phyloP scores from a whole-genome alignment of 2,113 vertebrate genomes.

The Mellivora capensis region DNA sequence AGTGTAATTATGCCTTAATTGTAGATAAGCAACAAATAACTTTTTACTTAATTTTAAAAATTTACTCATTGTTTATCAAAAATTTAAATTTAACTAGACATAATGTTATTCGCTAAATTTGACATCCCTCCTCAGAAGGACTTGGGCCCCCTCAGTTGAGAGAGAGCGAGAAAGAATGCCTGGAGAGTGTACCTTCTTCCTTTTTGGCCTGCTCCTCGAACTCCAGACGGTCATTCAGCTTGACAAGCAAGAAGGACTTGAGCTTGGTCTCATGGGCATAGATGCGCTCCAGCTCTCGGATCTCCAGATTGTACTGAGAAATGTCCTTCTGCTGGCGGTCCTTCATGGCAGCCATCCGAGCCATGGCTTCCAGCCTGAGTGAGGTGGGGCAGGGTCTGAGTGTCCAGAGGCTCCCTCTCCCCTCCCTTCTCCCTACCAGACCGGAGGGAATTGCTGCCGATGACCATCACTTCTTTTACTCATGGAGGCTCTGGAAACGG shows the following conservation, averaged over 20 bases:
- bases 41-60: neutral
- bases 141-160: neutral
- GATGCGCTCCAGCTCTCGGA: conserved; percentile 69
- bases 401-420: neutral
- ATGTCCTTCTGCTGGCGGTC: conserved; percentile 73
- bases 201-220: conserved; percentile 69
- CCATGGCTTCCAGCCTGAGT: conserved; percentile 75
- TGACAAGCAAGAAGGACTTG: conserved; percentile 76
- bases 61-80: neutral
- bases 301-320: conserved; percentile 69
- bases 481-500: neutral
- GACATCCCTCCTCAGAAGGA: neutral
- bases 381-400: too few relatives aligned
- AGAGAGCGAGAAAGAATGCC: neutral
- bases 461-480: neutral
- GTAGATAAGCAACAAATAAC: neutral
- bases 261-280: conserved; percentile 71
- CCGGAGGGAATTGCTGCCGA: neutral
- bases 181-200: conserved; percentile 70
- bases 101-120: neutral
- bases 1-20: neutral
- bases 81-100: neutral
- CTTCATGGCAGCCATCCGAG: conserved; percentile 68
- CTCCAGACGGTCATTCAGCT: conserved; percentile 52
- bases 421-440: neutral